Conservation (phyloP, 2,113 vertebrate species). For the Naja naja region DNA sequence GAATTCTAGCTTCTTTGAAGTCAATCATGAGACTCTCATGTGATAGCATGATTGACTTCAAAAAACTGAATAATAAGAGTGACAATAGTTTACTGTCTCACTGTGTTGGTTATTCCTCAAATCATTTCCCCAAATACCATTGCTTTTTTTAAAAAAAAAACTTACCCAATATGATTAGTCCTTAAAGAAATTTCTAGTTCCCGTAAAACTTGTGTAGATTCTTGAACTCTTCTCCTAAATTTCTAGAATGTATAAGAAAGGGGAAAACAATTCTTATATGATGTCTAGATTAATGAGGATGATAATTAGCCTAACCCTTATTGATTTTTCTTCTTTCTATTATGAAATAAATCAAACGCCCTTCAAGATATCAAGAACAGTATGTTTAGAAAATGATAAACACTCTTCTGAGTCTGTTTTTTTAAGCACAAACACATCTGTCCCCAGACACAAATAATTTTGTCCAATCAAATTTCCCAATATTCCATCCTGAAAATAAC, state of each 20-base stretch:
- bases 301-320: neutral
- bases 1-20: neutral
- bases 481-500: neutral
- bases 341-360: neutral
- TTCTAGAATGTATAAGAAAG: conserved; percentile 75
- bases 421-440: neutral
- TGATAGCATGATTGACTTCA: neutral
- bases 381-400: neutral
- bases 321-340: neutral
- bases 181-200: conserved; percentile 98
- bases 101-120: neutral
- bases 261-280: conserved; percentile 23
- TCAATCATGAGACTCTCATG: neutral
- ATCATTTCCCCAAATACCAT: neutral
- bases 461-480: neutral
- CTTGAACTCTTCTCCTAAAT: conserved; percentile 95
- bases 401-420: neutral
- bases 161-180: conserved; percentile 98
- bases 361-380: neutral
- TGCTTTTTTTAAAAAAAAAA: neutral
- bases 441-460: neutral
- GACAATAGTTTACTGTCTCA: neutral
- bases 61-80: neutral
- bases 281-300: neutral
- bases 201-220: conserved; percentile 95